Evolutionary conservation across 2,113 vertebrate genomes (phyloP).

Genomic region (Microtus pennsylvanicus): DNA sequence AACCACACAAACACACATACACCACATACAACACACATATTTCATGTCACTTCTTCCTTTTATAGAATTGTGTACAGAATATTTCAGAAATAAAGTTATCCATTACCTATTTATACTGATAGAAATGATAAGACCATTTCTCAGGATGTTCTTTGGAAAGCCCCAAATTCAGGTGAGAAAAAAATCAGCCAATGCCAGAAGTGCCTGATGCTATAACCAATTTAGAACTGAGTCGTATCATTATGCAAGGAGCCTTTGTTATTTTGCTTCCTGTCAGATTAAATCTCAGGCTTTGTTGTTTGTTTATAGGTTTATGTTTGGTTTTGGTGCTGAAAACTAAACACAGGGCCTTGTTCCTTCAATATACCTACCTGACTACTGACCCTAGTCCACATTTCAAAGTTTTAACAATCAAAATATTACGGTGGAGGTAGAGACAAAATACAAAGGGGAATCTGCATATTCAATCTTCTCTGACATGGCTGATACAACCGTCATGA

Average conservation of each 20-base stretch:
- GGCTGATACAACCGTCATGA: neutral
- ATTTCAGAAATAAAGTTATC: neutral
- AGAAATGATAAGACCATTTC: neutral
- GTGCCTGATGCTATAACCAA: neutral
- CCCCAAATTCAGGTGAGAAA: neutral
- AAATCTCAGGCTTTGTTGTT: neutral
- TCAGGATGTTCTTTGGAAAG: constrained; percentile 30
- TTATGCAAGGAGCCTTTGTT: neutral
- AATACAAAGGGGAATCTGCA: neutral
- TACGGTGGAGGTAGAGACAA: neutral
- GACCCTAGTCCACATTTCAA: neutral
- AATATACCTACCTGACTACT: too few relatives aligned
- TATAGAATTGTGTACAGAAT: neutral
- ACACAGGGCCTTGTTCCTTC: neutral
- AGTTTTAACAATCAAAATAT: neutral
- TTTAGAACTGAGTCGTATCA: neutral
- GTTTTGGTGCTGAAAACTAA: neutral
- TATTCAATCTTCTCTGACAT: neutral
- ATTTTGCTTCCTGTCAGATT: neutral
- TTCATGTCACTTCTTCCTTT: neutral
- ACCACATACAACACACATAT: neutral
- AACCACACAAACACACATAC: neutral
- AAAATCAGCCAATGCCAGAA: neutral
- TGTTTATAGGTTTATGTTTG: neutral
- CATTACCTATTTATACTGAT: constrained; percentile 70